Conservation (phyloP, 2,888 invertebrate species). For the Phortica magna region DNA sequence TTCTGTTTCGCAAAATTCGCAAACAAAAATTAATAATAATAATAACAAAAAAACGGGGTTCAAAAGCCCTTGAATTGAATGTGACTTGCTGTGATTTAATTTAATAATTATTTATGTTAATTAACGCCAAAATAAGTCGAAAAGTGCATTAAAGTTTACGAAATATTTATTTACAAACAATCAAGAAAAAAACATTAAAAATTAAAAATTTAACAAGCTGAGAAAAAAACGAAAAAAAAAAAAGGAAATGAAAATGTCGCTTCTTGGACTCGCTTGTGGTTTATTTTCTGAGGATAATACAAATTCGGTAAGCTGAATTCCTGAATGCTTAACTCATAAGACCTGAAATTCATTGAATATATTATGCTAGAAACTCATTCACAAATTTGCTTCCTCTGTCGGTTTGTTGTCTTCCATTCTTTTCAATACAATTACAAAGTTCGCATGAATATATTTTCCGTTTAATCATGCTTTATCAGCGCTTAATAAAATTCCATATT, state of each 20-base stretch:
- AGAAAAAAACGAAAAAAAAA: slow-evolving; percentile 12
- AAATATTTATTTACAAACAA: slow-evolving; percentile 15
- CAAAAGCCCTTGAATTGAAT: slow-evolving; percentile 17
- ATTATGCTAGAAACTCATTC: too few relatives aligned
- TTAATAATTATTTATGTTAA: slow-evolving; percentile 49
- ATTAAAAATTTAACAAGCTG: slow-evolving; percentile 6
- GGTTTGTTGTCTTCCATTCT: too few relatives aligned
- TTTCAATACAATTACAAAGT: too few relatives aligned
- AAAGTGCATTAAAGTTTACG: background rate
- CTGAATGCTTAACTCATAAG: background rate
- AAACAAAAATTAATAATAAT: background rate
- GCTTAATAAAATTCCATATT: too few relatives aligned
- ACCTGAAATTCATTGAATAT: too few relatives aligned
- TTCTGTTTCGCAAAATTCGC: background rate
- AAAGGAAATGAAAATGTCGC: slow-evolving; percentile 62
- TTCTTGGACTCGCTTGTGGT: slow-evolving; percentile 81
- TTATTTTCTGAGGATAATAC: slow-evolving; percentile 80
- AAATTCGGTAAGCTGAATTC: slow-evolving; percentile 79
- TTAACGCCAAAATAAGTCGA: slow-evolving; percentile 29
- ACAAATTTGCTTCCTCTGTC: too few relatives aligned
- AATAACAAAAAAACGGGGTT: background rate
- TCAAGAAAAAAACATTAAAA: background rate
- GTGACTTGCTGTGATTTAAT: slow-evolving; percentile 10
- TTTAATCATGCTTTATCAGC: too few relatives aligned
- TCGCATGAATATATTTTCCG: too few relatives aligned